Conservation (phyloP, 1,140 invertebrate species). For the Drosophila dunni region DNA sequence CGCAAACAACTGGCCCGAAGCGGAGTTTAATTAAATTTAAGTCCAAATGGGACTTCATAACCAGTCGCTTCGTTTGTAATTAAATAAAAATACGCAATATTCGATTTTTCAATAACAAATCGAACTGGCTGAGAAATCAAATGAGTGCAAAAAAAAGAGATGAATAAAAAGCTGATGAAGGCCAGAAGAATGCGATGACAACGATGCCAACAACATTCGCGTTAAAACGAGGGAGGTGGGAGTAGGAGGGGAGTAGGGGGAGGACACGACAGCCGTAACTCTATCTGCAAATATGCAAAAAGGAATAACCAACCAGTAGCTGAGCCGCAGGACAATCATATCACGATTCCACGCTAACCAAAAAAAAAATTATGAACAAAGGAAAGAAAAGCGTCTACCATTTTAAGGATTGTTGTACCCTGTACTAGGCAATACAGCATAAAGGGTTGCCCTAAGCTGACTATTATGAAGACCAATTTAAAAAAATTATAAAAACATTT, state of each 20-base stretch:
- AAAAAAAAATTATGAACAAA: slow-evolving; percentile 21
- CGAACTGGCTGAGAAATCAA: neutral
- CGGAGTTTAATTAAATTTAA: slow-evolving; percentile 64
- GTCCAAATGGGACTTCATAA: slow-evolving; percentile 64
- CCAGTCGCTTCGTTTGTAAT: slow-evolving; percentile 55
- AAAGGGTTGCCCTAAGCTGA: too few relatives aligned
- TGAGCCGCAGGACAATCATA: slow-evolving; percentile 60
- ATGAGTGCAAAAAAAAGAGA: neutral
- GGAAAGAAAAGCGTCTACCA: slow-evolving; percentile 30
- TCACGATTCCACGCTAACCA: slow-evolving; percentile 36
- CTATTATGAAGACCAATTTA: too few relatives aligned
- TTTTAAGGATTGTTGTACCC: slow-evolving; percentile 40
- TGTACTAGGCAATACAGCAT: neutral
- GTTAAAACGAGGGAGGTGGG: too few relatives aligned
- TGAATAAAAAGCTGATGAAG: neutral
- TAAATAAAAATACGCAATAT: slow-evolving; percentile 73
- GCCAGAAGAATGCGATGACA: slow-evolving; percentile 1
- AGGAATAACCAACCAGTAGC: slow-evolving; percentile 51
- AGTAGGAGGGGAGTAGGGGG: too few relatives aligned
- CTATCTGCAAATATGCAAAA: slow-evolving; percentile 71
- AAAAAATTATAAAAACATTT: too few relatives aligned
- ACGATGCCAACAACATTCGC: neutral
- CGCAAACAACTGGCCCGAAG: slow-evolving; percentile 16
- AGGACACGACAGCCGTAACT: slow-evolving; percentile 61
- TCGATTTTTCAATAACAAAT: slow-evolving; percentile 67